Base-by-base conservation (phyloP, 2,797 vertebrate genomes). In the Lycodopsis pacificus region DNA sequence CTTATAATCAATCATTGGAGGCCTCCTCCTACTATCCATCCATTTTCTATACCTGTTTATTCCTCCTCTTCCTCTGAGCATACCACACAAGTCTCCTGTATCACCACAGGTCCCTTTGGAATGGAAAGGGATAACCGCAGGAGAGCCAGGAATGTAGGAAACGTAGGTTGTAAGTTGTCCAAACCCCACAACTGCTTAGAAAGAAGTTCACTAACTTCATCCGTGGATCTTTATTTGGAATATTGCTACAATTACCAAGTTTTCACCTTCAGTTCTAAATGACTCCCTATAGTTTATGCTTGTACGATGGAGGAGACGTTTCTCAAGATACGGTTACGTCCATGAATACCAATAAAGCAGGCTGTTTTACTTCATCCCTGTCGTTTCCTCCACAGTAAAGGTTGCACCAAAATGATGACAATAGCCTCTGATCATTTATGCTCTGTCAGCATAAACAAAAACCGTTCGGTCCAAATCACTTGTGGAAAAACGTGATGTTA, bases 21-120 rank as follows among this genome's bases (percentile, higher is more conserved):
- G 40, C 79, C 17, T 65, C 75, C 53, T 74, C 73, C 58, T 59
- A 71, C 61, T 2, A 73, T 65, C 48, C 62, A 63, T 76, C 64
- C 70, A 53, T 80, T 76, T 76, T 78, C 40, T 58, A 54, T 56
- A 73, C 22, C 14, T 30, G n/a, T 51, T 56, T 13, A 56, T 70
- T 68, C 59, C 65, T 40, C 17, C 48, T 62, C 3, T 30, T 49
- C 10, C 32, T 42, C 38, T 17, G 12, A 7, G 12, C 2, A 7
- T 22, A 49, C 22, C 25, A 27, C 62, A 67, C 49, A 54, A 1
- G 51, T 58, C 65, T 74, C 46, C 7, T 38, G 65, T 30, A n/a
- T 14, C 20, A 66, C 49, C 36, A 40, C 25, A 72, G 49, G 67
- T 73, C 51, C 59, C 15, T 27, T 30, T 25, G 48, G 27, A 68